Conservation (phyloP, 2,113 vertebrate genomes). For the Thymallus thymallus region DNA sequence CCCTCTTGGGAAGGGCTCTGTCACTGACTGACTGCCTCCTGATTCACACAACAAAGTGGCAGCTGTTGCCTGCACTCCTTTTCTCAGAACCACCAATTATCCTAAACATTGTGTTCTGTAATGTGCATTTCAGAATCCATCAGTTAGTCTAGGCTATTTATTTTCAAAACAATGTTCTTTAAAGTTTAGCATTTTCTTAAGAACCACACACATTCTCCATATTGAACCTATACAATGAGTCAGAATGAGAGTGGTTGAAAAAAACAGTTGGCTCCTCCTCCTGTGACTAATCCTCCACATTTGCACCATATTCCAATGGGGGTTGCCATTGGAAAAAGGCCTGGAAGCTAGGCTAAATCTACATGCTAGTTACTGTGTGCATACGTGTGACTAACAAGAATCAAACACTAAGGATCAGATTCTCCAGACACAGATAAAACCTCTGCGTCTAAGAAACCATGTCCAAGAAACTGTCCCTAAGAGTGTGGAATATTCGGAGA, state of each 20-base stretch:
- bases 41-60: constrained; percentile 19
- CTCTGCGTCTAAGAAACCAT: too few species aligned
- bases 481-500: constrained; percentile 26
- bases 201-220: not conserved
- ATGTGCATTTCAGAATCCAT: not conserved
- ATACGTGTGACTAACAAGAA: too few species aligned
- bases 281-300: not conserved
- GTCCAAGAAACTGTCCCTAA: not conserved
- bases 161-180: too few species aligned
- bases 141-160: not conserved
- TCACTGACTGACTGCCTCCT: constrained; percentile 17
- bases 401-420: too few species aligned
- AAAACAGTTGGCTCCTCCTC: not conserved
- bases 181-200: not conserved
- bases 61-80: constrained; percentile 32
- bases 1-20: constrained; percentile 39
- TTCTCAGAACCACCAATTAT: constrained; percentile 17
- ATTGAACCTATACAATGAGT: not conserved
- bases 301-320: not conserved
- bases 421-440: too few species aligned
- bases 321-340: not conserved
- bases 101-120: not conserved
- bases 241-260: not conserved
- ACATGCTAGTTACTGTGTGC: not conserved
- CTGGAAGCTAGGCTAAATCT: not conserved